Percentiles rank a stretch among this genome's conserved stretches.
phyloP scores from a whole-genome alignment of 2,888 invertebrate genomes.

The Petrophora chlorosata region DNA sequence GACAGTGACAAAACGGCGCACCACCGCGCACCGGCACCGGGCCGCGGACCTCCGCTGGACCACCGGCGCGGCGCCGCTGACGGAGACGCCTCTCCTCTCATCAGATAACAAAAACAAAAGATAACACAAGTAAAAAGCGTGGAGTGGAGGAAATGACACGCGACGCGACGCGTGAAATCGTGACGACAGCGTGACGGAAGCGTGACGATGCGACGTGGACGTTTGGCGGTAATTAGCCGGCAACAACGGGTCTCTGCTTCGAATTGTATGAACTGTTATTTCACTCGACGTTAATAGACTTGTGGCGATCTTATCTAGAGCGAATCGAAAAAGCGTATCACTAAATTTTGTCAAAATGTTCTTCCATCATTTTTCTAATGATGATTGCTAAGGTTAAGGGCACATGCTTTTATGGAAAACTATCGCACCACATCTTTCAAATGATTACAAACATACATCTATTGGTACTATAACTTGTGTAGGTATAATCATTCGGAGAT shows the following conservation, averaged over 20 bases:
- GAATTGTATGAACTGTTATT: constrained; percentile 16
- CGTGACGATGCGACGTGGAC: constrained; percentile 26
- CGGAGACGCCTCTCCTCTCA: background rate
- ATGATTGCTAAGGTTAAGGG: too few species aligned
- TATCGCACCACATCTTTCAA: too few species aligned
- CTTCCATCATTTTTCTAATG: too few species aligned
- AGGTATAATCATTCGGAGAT: background rate
- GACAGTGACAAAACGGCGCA: constrained; percentile 22
- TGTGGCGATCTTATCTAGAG: constrained; percentile 6
- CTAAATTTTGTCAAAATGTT: background rate
- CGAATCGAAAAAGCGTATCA: background rate
- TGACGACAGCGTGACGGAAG: constrained; percentile 40
- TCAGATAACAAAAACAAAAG: constrained; percentile 3
- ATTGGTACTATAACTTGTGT: too few species aligned
- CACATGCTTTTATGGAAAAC: too few species aligned
- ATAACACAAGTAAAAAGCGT: constrained; percentile 18
- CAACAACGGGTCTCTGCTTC: constrained; percentile 22
- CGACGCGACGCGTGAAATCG: constrained; percentile 24
- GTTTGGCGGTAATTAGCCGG: constrained; percentile 7
- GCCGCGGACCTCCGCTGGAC: constrained; percentile 1
- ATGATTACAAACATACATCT: too few species aligned
- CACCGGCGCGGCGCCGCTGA: too few species aligned
- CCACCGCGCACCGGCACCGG: too few species aligned
- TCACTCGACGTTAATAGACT: constrained; percentile 6
- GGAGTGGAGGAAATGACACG: constrained; percentile 24